A percentile compares a stretch with the other conserved stretches of the same genome.
Evolutionary conservation across 2,113 vertebrate genomes (phyloP).

Genomic region (Leucosticte australis): DNA sequence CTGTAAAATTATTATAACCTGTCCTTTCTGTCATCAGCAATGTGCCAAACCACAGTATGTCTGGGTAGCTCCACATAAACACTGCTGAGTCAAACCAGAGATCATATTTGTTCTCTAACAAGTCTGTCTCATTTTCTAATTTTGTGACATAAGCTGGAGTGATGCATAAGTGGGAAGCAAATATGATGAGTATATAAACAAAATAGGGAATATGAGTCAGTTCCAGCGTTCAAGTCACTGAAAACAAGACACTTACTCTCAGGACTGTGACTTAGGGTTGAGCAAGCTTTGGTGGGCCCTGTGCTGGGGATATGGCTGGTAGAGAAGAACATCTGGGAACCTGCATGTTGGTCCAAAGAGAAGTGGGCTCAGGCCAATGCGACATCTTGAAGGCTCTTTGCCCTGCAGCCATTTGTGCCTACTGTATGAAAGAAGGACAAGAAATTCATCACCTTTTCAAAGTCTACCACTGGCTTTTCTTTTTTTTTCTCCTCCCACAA

Average conservation of each 20-base stretch:
- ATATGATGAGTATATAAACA: slow-evolving; percentile 37
- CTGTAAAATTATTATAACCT: not conserved
- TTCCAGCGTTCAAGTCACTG: not conserved
- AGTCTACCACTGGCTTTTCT: not conserved
- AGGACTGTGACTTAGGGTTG: not conserved
- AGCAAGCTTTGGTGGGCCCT: not conserved
- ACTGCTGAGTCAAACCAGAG: slow-evolving; percentile 34
- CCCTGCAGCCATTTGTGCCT: not conserved
- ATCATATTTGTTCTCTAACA: slow-evolving; percentile 23
- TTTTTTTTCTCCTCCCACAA: not conserved
- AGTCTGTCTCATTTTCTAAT: slow-evolving; percentile 51
- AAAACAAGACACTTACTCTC: not conserved
- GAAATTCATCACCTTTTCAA: not conserved
- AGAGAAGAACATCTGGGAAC: not conserved
- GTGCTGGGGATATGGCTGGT: not conserved
- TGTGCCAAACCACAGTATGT: not conserved
- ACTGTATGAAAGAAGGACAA: not conserved
- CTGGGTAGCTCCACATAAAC: not conserved
- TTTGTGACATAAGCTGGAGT: slow-evolving; percentile 15
- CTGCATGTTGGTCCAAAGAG: not conserved
- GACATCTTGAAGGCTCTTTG: not conserved
- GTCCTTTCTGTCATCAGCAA: not conserved
- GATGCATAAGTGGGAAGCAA: slow-evolving; percentile 29
- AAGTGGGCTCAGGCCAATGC: not conserved
- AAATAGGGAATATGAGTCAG: slow-evolving; percentile 44